A percentile compares a stretch with the other conserved stretches of the same genome.
Conservation (phyloP, 92 coral and sea anemone genomes). For the Blastomussa wellsi region DNA sequence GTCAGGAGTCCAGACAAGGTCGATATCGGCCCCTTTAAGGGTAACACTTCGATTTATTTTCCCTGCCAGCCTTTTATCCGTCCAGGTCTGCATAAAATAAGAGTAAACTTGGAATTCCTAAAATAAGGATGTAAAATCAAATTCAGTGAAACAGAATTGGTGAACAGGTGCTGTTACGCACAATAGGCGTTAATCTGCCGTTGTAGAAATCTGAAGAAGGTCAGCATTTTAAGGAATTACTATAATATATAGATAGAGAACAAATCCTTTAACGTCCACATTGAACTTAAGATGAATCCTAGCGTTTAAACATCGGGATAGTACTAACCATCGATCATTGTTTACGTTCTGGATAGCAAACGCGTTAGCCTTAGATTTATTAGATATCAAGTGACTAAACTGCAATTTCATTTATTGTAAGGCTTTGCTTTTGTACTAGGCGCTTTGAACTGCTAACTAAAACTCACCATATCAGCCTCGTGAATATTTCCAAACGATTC, state of each 20-base stretch:
- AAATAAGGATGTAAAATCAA: neutral
- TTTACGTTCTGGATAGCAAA: too few relatives aligned
- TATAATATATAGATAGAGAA: too few relatives aligned
- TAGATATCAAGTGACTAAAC: too few relatives aligned
- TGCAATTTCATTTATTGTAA: neutral
- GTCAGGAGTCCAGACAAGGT: conserved; percentile 75
- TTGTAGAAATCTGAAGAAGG: neutral
- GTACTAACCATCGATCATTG: too few relatives aligned
- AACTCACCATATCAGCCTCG: conserved; percentile 81
- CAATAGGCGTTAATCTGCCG: too few relatives aligned
- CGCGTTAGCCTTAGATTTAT: neutral
- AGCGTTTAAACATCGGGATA: too few relatives aligned
- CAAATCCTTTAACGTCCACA: too few relatives aligned
- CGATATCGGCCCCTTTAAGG: conserved; percentile 68
- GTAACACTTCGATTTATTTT: conserved; percentile 54
- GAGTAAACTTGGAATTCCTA: conserved; percentile 74
- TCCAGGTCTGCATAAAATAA: conserved; percentile 68
- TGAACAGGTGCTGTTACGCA: too few relatives aligned
- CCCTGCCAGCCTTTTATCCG: conserved; percentile 65
- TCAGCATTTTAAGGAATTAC: too few relatives aligned
- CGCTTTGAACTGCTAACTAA: neutral
- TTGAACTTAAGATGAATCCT: too few relatives aligned
- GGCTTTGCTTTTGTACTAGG: neutral
- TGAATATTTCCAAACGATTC: conserved; percentile 85
- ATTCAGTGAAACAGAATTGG: too few relatives aligned